phyloP scores from a whole-genome alignment of 2,888 invertebrate species.

The Acronicta psi region DNA sequence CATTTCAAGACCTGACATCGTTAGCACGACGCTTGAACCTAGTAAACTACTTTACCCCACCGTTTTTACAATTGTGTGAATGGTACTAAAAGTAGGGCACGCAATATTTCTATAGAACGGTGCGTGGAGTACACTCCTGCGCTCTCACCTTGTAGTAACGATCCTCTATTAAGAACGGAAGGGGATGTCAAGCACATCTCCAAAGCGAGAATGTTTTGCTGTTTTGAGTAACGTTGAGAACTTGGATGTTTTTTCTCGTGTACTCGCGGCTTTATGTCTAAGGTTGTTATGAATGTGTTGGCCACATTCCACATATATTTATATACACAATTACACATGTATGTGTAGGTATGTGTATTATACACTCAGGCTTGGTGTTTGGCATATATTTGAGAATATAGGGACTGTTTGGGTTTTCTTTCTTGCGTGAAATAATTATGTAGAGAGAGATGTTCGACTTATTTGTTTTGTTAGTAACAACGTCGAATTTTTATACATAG shows the following conservation, averaged over 20 bases:
- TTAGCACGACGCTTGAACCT: constrained; percentile 62
- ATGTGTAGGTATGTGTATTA: neutral
- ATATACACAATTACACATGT: neutral
- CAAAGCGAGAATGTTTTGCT: constrained; percentile 66
- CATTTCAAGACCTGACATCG: constrained; percentile 59
- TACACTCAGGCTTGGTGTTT: neutral
- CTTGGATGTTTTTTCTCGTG: constrained; percentile 51
- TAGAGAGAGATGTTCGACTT: neutral
- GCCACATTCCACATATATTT: neutral
- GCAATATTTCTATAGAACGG: constrained; percentile 69
- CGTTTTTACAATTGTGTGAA: constrained; percentile 68
- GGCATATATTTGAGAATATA: neutral
- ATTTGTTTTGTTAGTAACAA: neutral
- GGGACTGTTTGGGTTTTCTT: neutral
- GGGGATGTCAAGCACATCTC: constrained; percentile 62
- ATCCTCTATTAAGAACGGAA: constrained; percentile 69
- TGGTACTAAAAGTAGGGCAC: constrained; percentile 73
- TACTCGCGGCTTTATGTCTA: constrained; percentile 35
- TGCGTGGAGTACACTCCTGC: constrained; percentile 67
- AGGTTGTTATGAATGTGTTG: constrained; percentile 2
- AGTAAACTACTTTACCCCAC: constrained; percentile 62
- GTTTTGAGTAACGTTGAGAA: constrained; percentile 63
- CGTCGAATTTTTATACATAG: too few species aligned
- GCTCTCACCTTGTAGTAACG: constrained; percentile 68
- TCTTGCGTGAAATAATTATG: neutral